Evolutionary conservation across 2,888 invertebrate genomes (phyloP).

Genomic region (Teleiodes luculella): DNA sequence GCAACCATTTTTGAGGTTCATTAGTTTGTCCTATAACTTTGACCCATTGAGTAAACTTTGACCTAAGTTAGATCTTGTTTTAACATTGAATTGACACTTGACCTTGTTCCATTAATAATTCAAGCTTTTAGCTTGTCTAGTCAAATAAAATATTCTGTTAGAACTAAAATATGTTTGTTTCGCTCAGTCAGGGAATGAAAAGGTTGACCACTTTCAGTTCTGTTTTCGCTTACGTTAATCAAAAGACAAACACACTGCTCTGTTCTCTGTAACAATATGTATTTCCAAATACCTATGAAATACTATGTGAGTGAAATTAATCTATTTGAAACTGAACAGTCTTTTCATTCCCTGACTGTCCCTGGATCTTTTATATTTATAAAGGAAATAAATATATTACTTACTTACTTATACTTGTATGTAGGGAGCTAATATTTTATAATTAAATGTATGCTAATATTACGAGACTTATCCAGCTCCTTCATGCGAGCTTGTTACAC

Average conservation of each 20-base stretch:
- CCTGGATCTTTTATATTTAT: too few relatives aligned
- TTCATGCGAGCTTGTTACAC: not conserved
- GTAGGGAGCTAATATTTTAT: not conserved
- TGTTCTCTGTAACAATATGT: too few relatives aligned
- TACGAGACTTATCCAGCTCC: not conserved
- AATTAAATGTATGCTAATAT: slow-evolving; percentile 1
- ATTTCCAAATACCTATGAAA: too few relatives aligned
- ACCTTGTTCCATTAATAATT: not conserved
- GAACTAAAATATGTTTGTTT: not conserved
- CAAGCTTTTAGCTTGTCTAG: not conserved
- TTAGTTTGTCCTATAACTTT: not conserved
- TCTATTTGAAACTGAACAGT: too few relatives aligned
- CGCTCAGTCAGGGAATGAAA: too few relatives aligned
- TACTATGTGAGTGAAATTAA: too few relatives aligned
- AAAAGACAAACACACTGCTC: too few relatives aligned
- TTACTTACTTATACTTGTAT: not conserved
- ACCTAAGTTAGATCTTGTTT: not conserved
- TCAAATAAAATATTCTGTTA: not conserved
- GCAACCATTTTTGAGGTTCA: not conserved
- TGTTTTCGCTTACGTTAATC: too few relatives aligned
- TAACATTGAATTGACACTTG: not conserved
- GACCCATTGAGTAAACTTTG: not conserved
- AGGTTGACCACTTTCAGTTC: too few relatives aligned
- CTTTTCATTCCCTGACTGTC: too few relatives aligned
- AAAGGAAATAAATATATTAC: too few relatives aligned